These are phyloP conservation scores for Myotis planiceps DNA, from an alignment of 2,797 vertebrate genomes.

Conservation along the genomic window DNA sequence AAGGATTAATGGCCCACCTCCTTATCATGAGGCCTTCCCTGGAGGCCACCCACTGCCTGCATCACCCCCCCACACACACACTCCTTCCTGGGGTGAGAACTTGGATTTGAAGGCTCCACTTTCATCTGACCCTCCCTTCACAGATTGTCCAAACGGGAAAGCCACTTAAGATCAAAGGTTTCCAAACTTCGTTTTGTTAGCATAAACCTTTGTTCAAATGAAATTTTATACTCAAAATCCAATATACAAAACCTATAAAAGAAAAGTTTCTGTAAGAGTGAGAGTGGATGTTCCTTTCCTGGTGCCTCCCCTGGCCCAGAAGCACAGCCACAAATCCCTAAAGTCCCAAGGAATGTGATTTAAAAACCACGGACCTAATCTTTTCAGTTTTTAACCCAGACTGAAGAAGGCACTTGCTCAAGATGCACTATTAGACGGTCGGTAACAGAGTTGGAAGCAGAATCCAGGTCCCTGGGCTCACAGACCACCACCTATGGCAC, in stretches of 20 bases:
- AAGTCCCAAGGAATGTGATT: neutral
- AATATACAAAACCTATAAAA: neutral
- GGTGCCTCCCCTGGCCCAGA: neutral
- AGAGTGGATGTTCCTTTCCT: neutral
- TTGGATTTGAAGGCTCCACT: conserved; percentile 27
- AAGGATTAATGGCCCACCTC: neutral
- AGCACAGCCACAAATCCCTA: neutral
- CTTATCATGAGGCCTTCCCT: neutral
- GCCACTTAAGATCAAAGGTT: conserved; percentile 2
- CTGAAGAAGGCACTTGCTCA: neutral
- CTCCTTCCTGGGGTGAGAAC: neutral
- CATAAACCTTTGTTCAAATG: neutral
- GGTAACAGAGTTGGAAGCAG: neutral
- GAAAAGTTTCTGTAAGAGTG: neutral
- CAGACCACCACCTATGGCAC: fast-evolving
- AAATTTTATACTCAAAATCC: conserved; percentile 22
- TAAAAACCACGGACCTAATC: neutral
- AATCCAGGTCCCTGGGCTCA: neutral
- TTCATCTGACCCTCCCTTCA: neutral
- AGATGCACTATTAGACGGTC: too few relatives aligned
- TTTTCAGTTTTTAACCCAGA: neutral
- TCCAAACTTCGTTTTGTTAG: conserved; percentile 32
- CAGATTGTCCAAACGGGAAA: neutral
- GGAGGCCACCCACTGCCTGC: neutral
- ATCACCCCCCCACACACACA: neutral